These are phyloP conservation scores for Onthophagus taurus DNA, from an alignment of 1,140 invertebrate species.

Conservation along the genomic window DNA sequence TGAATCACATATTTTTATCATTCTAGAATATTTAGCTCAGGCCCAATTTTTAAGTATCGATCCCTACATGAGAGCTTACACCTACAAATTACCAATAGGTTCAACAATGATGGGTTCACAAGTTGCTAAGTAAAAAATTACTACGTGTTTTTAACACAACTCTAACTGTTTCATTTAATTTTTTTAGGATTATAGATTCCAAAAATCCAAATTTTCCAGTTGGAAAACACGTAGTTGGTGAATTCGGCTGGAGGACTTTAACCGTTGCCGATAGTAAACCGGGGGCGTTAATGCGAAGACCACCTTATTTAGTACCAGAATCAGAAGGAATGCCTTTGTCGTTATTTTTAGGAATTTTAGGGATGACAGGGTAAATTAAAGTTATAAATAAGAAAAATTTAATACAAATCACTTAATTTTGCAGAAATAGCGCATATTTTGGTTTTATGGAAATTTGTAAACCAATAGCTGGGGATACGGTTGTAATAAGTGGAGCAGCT, in stretches of 20 bases:
- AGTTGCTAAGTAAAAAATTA: constrained; percentile 45
- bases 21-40: constrained; percentile 48
- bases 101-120: constrained; percentile 53
- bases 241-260: constrained; percentile 47
- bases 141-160: background rate
- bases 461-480: constrained; percentile 53
- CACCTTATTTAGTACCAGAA: constrained; percentile 36
- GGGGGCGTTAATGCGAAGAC: background rate
- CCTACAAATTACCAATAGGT: constrained; percentile 40
- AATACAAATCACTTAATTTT: background rate
- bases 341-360: constrained; percentile 42
- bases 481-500: constrained; percentile 54
- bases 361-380: constrained; percentile 45
- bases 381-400: background rate
- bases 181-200: constrained; percentile 35
- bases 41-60: constrained; percentile 61
- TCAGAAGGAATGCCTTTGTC: constrained; percentile 40
- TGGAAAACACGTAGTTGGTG: constrained; percentile 40
- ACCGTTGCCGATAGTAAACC: constrained; percentile 35
- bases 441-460: constrained; percentile 45
- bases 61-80: constrained; percentile 57
- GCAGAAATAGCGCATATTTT: constrained; percentile 60
- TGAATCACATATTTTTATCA: background rate
- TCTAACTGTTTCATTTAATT: background rate
- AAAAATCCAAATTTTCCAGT: constrained; percentile 40